Evolutionary conservation across 1,140 invertebrate species (phyloP), one percentile per base, ranked within the genome.

Genomic region (Aphaenogaster ashmeadi): DNA sequence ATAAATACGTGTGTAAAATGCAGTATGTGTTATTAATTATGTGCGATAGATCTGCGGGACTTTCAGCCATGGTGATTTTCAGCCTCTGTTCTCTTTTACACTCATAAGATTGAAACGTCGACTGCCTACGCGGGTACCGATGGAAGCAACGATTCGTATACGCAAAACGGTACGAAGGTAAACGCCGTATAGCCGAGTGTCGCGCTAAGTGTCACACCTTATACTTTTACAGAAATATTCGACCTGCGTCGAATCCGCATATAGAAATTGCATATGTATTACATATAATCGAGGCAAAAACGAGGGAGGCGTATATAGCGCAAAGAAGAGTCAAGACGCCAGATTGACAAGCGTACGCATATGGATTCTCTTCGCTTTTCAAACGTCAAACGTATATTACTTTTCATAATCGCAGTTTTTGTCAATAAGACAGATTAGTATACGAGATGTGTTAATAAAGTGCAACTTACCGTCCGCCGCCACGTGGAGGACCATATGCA

Each of bases 391-490:
- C 66, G 15, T 81, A 21, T 83, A 33, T 91, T 90, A 91, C 54
- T 89, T 90, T 84, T 56, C 79, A 58, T 66, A 88, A 86, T 84
- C 93, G 93, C 93, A 92, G 89, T 83, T 64, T 27, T 91, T 81
- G n/a, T 88, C 54, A 81, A 58, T 88, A 18, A 83, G 15, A 78
- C 27, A 64, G 11, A 64, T 44, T 33, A 69, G 13, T 69, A 33
- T 58, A 58, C 13, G 18, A 27, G 27, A 88, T 90, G 62, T 58
- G 9, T 78, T 87, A 86, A 89, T 64, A 79, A 50, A 75, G 80
- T 87, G 78, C 56, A 72, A 95, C 95, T 95, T 94, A 95, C 95
- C 95, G 95, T 47, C 94, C 94, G 75, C 92, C 92, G 79, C 94
- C 93, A 88, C 94, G 94, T 44, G 94, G 94, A 66, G 92, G 94